Conservation (phyloP, 2,888 invertebrate species). For the Sycophila texana region DNA sequence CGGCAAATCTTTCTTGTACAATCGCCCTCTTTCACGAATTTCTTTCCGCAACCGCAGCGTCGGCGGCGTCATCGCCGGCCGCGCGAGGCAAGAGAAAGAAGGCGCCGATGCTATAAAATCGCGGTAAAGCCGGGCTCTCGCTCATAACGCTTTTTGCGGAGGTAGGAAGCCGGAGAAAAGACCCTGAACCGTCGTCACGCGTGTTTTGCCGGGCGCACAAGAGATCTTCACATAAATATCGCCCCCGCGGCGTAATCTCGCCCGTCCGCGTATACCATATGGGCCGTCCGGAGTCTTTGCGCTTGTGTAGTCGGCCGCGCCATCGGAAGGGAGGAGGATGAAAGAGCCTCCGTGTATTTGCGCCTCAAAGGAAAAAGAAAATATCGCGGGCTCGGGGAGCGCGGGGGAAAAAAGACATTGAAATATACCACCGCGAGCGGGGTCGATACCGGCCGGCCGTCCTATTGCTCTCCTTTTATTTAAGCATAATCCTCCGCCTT, state of each 20-base stretch:
- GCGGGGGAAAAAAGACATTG: no score
- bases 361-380: no score
- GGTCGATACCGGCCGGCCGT: no score
- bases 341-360: no score
- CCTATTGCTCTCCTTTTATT: no score
- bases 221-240: constrained; percentile 61
- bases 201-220: constrained; percentile 55
- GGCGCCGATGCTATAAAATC: constrained; percentile 31
- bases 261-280: constrained; percentile 10
- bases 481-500: no score
- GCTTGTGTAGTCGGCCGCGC: background rate
- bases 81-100: background rate
- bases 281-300: background rate
- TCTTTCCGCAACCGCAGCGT: background rate
- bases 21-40: background rate
- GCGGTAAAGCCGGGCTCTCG: constrained; percentile 1
- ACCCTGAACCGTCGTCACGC: constrained; percentile 6
- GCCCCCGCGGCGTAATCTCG: constrained; percentile 57
- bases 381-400: no score
- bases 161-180: background rate
- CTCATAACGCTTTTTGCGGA: constrained; percentile 23
- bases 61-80: background rate
- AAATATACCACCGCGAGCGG: no score
- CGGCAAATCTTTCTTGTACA: background rate
- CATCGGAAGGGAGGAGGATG: background rate